Conservation (phyloP, 2,888 invertebrate species). For the Orchesella flavescens region DNA sequence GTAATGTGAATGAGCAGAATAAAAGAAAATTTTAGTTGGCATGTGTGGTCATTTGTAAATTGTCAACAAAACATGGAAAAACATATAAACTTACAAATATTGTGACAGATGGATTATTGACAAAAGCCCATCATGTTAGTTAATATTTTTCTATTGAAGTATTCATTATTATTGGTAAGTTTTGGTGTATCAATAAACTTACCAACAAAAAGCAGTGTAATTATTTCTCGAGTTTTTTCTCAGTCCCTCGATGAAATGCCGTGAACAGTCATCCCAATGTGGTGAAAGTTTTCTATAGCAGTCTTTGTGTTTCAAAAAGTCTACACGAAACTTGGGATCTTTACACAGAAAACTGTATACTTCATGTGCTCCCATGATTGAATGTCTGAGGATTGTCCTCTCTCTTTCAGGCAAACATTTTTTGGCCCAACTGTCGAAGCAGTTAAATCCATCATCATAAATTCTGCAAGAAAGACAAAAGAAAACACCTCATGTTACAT, state of each 20-base stretch:
- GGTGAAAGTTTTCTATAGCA: conserved; percentile 59
- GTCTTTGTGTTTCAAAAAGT: conserved; percentile 56
- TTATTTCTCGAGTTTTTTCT: conserved; percentile 41
- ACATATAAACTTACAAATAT: background rate
- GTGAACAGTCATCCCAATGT: conserved; percentile 64
- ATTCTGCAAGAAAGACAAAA: conserved; percentile 42
- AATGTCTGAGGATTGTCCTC: conserved; percentile 44
- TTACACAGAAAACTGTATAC: conserved; percentile 64
- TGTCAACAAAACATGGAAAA: background rate
- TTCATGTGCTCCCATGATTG: conserved; percentile 64
- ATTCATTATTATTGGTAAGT: too few species aligned
- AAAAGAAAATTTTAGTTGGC: background rate
- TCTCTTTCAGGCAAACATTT: conserved; percentile 51
- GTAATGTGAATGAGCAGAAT: background rate
- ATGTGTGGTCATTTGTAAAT: background rate
- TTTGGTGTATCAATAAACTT: conserved; percentile 27
- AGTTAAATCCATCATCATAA: conserved; percentile 62
- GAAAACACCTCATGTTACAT: background rate
- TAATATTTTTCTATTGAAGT: background rate
- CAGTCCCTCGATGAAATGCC: conserved; percentile 60
- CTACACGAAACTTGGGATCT: conserved; percentile 57
- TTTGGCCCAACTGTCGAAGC: conserved; percentile 61
- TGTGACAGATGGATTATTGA: background rate
- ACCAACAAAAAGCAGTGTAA: conserved; percentile 64
- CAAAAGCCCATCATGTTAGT: too few species aligned